Conservation (phyloP, 64 coral and sea anemone species). For the Actinia equina region DNA sequence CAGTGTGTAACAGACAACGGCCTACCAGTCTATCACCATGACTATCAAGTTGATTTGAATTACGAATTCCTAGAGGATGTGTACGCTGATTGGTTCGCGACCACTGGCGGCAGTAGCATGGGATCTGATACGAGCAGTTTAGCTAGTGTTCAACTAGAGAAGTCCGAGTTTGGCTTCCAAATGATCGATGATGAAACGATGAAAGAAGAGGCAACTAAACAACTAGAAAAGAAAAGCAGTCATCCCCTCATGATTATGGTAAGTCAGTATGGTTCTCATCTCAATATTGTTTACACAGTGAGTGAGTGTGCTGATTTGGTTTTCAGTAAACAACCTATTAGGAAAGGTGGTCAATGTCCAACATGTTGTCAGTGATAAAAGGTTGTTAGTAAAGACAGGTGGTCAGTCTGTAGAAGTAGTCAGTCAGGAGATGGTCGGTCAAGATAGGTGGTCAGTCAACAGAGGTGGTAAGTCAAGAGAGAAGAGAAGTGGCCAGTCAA, state of each 20-base stretch:
- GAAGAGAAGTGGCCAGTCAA: background rate
- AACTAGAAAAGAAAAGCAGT: slow-evolving; percentile 71
- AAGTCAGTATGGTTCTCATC: background rate
- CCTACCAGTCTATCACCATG: slow-evolving; percentile 34
- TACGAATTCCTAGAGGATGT: slow-evolving; percentile 96
- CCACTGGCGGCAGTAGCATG: background rate
- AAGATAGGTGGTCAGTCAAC: background rate
- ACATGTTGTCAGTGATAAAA: background rate
- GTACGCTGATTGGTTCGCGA: slow-evolving; percentile 58
- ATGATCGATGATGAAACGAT: background rate
- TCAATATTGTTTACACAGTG: background rate
- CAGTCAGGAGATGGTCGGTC: background rate
- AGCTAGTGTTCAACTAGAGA: slow-evolving; percentile 19
- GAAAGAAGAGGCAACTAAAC: slow-evolving; percentile 9
- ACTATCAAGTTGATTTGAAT: slow-evolving; percentile 54
- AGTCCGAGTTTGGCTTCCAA: slow-evolving; percentile 15
- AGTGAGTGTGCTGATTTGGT: no score
- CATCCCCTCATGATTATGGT: slow-evolving; percentile 98
- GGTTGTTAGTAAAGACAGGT: background rate
- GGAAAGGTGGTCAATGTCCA: background rate
- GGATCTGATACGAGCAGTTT: slow-evolving; percentile 25
- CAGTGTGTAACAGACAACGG: slow-evolving; percentile 73
- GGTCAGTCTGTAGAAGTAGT: background rate
- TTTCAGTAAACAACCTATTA: no score
- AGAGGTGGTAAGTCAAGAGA: background rate